phyloP scores from a whole-genome alignment of 2,113 vertebrate genomes.

The Syrrhaptes paradoxus region DNA sequence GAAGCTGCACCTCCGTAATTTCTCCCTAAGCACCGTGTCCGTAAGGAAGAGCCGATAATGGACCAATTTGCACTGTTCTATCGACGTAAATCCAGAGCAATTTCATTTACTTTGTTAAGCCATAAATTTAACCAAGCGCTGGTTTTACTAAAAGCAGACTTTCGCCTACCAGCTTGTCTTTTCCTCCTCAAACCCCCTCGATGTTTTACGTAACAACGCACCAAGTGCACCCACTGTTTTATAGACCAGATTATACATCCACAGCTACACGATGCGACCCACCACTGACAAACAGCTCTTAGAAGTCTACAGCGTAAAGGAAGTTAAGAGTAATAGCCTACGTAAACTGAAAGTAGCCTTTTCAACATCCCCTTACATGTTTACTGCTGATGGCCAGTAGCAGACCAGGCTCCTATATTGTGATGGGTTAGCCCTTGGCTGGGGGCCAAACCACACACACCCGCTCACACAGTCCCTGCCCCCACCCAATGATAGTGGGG shows the following conservation, averaged over 20 bases:
- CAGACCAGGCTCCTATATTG: neutral
- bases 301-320: neutral
- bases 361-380: neutral
- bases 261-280: neutral
- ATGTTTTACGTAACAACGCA: accelerated
- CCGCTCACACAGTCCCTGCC: too few relatives aligned
- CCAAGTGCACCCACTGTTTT: neutral
- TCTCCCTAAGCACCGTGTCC: neutral
- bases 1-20: neutral
- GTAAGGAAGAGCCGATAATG: neutral
- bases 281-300: neutral
- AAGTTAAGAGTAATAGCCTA: neutral
- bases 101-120: neutral
- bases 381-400: neutral
- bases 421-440: too few relatives aligned
- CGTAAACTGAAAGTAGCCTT: neutral
- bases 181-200: neutral
- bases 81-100: neutral
- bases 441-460: too few relatives aligned
- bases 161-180: neutral
- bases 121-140: neutral
- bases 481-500: too few relatives aligned
- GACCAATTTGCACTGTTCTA: neutral
- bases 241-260: neutral
- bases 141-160: neutral